Conservation (phyloP, 2,888 invertebrate genomes). For the Cheilosia impressa region DNA sequence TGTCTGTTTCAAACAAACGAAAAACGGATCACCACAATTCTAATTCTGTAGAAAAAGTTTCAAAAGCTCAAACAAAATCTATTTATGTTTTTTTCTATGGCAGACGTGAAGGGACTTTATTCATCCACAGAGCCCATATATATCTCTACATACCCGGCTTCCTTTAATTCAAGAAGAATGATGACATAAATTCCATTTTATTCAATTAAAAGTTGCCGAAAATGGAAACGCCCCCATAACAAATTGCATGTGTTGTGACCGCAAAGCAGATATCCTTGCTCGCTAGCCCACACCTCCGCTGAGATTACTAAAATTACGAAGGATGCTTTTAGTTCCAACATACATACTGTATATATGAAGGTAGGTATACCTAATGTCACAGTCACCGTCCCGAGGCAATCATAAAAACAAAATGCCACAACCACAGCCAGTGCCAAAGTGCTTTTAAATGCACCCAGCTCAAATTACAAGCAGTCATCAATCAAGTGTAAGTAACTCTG, state of each 20-base stretch:
- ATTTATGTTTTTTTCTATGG: neutral
- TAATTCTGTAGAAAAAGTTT: too few relatives aligned
- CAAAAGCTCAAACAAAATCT: too few relatives aligned
- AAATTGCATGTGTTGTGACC: constrained; percentile 29
- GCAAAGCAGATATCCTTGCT: constrained; percentile 43
- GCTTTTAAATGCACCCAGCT: constrained; percentile 52
- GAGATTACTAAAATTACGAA: constrained; percentile 20
- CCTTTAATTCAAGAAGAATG: constrained; percentile 28
- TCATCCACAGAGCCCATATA: neutral
- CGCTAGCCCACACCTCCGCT: constrained; percentile 7
- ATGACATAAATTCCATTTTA: constrained; percentile 65
- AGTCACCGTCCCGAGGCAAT: constrained; percentile 7
- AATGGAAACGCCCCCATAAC: constrained; percentile 18
- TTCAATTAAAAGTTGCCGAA: constrained; percentile 65
- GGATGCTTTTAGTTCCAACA: constrained; percentile 45
- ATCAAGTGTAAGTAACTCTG: constrained; percentile 56
- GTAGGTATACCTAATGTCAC: neutral
- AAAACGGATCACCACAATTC: too few relatives aligned
- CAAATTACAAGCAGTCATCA: constrained; percentile 65
- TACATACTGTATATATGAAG: neutral
- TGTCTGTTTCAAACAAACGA: too few relatives aligned
- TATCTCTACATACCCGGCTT: neutral
- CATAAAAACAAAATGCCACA: constrained; percentile 41
- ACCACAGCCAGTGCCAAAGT: constrained; percentile 21
- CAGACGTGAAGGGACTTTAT: neutral